These are phyloP conservation scores for Heliconius himera DNA, from an alignment of 1,140 invertebrate genomes.

Conservation along the genomic window DNA sequence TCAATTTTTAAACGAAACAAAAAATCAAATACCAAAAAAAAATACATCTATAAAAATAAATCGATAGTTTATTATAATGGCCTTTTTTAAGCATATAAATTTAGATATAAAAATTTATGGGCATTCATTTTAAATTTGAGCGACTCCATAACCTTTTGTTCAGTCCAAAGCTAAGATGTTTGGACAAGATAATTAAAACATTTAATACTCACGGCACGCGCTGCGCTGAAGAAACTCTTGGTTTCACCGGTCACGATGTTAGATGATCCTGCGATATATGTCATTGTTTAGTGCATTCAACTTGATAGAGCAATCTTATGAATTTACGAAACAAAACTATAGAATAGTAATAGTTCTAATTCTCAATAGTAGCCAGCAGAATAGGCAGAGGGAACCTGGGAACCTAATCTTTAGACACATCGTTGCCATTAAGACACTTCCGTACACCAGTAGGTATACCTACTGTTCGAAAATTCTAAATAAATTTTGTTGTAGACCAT, in stretches of 20 bases:
- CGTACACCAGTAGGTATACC: no score
- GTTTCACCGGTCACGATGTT: constrained; percentile 94
- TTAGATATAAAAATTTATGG: background rate
- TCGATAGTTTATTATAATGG: background rate
- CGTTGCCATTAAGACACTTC: no score
- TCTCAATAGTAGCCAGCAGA: background rate
- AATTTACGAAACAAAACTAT: background rate
- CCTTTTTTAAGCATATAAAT: background rate
- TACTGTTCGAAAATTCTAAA: background rate
- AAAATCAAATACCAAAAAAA: no score
- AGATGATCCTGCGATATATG: constrained; percentile 85
- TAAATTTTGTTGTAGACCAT: background rate
- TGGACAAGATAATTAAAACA: constrained; percentile 37
- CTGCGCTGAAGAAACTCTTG: constrained; percentile 93
- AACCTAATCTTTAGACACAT: no score
- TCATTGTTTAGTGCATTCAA: constrained; percentile 39
- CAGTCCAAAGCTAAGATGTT: background rate
- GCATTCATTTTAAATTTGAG: background rate
- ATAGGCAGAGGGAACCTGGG: no score
- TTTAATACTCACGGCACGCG: constrained; percentile 88
- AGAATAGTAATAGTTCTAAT: background rate
- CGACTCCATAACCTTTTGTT: background rate
- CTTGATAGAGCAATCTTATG: background rate
- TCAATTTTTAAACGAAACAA: no score
- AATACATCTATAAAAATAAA: background rate